Base-by-base conservation (phyloP, 2,888 invertebrate genomes). In the Nineta flava region DNA sequence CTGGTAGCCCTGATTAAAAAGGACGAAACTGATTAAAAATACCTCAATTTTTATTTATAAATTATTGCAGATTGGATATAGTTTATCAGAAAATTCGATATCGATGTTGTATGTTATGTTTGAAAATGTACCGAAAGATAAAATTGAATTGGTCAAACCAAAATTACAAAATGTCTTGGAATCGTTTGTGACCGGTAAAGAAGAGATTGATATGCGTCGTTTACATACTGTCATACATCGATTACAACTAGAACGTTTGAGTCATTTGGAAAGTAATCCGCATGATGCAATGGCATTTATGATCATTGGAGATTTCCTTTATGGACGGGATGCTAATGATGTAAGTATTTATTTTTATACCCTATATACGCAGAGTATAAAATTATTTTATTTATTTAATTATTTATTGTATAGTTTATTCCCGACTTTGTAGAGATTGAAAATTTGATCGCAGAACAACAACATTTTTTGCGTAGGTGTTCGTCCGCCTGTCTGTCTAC, bases 231-330 rank as follows among this genome's bases (percentile, higher is more conserved):
- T 93, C 9, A 73, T 92, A 40, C 77, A 79, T 56, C 77, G 83
- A 51, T 80, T 79, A 57, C 75, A 81, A 52, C 65, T 84, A 10
- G 83, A 84, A 60, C 73, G 74, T 52, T 67, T 83, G 35, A 81
- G 81, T 51, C 75, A 75, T 61, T 71, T 91, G 46, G 93, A 88
- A 65, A 78, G 76, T 12, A 75, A 74, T 55, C 88, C 91, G 0
- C 86, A 90, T 60, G 79, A 83, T 55, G 74, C 79, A 0, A 69
- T 92, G 47, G 84, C 88, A 0, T 81, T 80, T 61, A 75, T 81
- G 57, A 73, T 86, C 48, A 87, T 92, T 55, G 85, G 83, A 0
- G 88, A 93, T 62, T 81, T 86, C 60, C 68, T 94, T 26, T 92
- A 90, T 65, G 88, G 90, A 12, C 75, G 79, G 49, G 76, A 72